Percentiles rank a stretch among this genome's conserved stretches.
Evolutionary conservation across 2,888 invertebrate genomes (phyloP).

Genomic region (Formica aserva): DNA sequence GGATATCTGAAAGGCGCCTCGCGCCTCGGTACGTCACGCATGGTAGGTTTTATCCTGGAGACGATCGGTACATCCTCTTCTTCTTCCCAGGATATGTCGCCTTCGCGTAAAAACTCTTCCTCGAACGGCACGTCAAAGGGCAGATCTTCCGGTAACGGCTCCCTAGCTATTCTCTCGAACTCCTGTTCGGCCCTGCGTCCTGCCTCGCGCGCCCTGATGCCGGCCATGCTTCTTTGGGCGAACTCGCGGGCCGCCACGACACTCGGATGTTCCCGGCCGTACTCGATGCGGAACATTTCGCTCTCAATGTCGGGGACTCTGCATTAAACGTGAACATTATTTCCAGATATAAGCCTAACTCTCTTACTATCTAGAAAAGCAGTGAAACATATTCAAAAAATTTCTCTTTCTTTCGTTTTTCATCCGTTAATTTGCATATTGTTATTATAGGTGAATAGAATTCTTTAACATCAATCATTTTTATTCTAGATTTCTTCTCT

Average conservation of each 20-base stretch:
- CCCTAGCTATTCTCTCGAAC: conserved; percentile 62
- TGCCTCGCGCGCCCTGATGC: conserved; percentile 58
- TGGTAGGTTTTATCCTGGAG: conserved; percentile 70
- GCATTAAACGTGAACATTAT: background rate
- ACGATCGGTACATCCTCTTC: conserved; percentile 67
- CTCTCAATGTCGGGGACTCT: conserved; percentile 72
- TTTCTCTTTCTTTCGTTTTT: background rate
- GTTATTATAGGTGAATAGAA: background rate
- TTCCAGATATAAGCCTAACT: background rate
- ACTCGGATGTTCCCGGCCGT: conserved; percentile 74
- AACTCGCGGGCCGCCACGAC: conserved; percentile 76
- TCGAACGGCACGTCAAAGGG: conserved; percentile 69
- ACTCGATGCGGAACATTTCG: conserved; percentile 62
- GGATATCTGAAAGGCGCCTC: conserved; percentile 41
- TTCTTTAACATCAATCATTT: background rate
- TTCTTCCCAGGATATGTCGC: conserved; percentile 75
- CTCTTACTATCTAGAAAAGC: background rate
- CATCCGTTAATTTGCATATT: background rate
- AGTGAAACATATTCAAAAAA: background rate
- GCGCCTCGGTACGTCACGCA: conserved; percentile 65
- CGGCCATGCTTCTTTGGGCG: conserved; percentile 45
- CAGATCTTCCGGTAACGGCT: conserved; percentile 53
- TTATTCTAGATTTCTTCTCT: background rate
- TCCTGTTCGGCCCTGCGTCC: conserved; percentile 65
- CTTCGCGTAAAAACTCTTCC: conserved; percentile 72